Base-by-base conservation (phyloP, 1,140 invertebrate species). In the Papilio helenus region DNA sequence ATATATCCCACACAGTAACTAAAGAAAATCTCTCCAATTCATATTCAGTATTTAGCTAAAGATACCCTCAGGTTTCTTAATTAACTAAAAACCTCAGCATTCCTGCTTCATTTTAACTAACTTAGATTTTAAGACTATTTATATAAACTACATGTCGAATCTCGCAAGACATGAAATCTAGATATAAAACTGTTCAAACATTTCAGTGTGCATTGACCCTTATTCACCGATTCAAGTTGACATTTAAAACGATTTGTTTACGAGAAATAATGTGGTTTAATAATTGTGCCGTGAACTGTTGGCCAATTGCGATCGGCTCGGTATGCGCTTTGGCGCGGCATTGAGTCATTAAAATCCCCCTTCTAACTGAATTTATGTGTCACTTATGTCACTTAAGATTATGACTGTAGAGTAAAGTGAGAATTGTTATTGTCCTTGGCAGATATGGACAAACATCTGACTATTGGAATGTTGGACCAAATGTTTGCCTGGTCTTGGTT, bases 241-340 rank as follows among this genome's bases (percentile, higher is more conserved):
- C 80, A 83, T 83, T 83, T 81, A 78, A 80, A 79, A 83, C 77
- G 78, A 81, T 83, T 61, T 80, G 79, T 83, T 83, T 83, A 83
- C 80, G 79, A 83, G 79, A 79, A 83, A 83, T 81, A 82, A 83
- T 80, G 80, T 71, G 61, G 23, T 58, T 79, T 76, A 26, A 76
- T 76, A 80, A 83, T 80, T 83, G 82, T 83, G 80, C 72, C 80
- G 77, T 65, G 79, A 79, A 79, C 76, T 81, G 81, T 81, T 80
- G 79, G 76, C 49, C 79, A 81, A 83, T 83, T 44, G 68, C 51
- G 76, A 80, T 81, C 78, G 79, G 76, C 29, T 23, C 20, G 82
- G 80, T 81, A 83, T 83, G 82, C 78, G 44, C 44, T 46, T 49
- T 49, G 72, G 20, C 26, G 39, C 46, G 26, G 51, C 79, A 72